Evolutionary conservation across 1,140 invertebrate species (phyloP), one percentile per base, ranked within the genome.

Genomic region (Bathynomus jamesi): DNA sequence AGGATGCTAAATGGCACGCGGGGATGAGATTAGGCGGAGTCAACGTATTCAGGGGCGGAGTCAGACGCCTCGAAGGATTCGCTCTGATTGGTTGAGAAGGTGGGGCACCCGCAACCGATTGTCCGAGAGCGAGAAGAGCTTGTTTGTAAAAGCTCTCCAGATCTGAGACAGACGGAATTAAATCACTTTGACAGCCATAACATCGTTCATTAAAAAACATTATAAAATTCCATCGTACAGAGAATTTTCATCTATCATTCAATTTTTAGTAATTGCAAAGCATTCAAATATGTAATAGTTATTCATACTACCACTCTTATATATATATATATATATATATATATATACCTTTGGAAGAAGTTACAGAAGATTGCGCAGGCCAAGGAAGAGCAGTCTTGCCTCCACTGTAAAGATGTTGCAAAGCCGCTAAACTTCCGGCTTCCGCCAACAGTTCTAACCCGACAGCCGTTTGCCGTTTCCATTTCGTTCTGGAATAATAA

Each of bases 401-500:
- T 53, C 21, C 21, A 28, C 93, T 92, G 80, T 98, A 93, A 72
- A 99, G 86, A 69, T 95, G 87, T 83, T 99, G 96, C 75, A 98
- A 92, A 2, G 96, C 95, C 0, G 95, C 95, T 82, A 95, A 96
- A 84, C 98, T 98, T 5, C 94, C 94, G 0, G 95, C 94, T 81
- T 99, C 96, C 0, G 95, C 92, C 67, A 99, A 83, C 24, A 99
- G 87, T 82, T 99, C 97, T 74, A 98, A 83, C 0, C 96, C 95
- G 0, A 99, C 96, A 0, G 96, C 95, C 2, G 96, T 97, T 83
- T 99, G 97, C 5, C 97, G 88, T 83, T 99, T 99, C 96, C 96
- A 99, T 86, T 99, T 99, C 79, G 97, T 99, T 84, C 96, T 99
- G 88, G 11, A 85, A 10, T 27, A 28, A 24, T 63, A 63, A 27